phyloP scores from a whole-genome alignment of 1,140 invertebrate species.

The Ruditapes philippinarum region DNA sequence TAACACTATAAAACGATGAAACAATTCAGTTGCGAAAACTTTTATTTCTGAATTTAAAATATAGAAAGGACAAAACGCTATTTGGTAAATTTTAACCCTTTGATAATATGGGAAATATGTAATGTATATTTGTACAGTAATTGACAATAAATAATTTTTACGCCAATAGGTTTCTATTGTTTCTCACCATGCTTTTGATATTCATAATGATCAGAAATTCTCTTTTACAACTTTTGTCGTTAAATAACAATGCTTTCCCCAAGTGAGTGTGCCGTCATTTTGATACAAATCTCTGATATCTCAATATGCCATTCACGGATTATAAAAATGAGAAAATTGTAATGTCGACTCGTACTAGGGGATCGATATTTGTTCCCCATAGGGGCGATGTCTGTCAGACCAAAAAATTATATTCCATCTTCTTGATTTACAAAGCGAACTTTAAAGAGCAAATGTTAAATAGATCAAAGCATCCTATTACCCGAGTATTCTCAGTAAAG shows the following conservation, averaged over 20 bases:
- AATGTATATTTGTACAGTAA: no score
- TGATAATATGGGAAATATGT: no score
- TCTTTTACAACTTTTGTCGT: conserved; percentile 20
- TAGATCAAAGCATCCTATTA: neutral
- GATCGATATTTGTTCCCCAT: conserved; percentile 22
- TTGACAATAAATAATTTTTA: no score
- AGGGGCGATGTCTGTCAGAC: conserved; percentile 21
- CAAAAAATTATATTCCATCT: neutral
- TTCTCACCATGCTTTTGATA: neutral
- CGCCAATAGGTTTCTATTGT: neutral
- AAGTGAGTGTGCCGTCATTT: neutral
- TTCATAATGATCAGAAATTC: conserved; percentile 3
- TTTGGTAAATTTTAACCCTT: no score
- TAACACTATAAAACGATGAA: no score
- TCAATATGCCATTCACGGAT: conserved; percentile 28
- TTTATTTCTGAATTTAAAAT: no score
- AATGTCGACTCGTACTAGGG: conserved; percentile 26
- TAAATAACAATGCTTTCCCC: no score
- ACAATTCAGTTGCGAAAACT: no score
- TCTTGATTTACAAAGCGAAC: neutral
- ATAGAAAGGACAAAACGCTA: no score
- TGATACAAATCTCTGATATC: conserved; percentile 27
- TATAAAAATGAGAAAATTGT: conserved; percentile 37
- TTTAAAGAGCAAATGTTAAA: conserved; percentile 6
- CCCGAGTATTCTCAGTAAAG: neutral